Evolutionary conservation across 2,113 vertebrate genomes (phyloP).

Genomic region (Hyperopisus bebe): DNA sequence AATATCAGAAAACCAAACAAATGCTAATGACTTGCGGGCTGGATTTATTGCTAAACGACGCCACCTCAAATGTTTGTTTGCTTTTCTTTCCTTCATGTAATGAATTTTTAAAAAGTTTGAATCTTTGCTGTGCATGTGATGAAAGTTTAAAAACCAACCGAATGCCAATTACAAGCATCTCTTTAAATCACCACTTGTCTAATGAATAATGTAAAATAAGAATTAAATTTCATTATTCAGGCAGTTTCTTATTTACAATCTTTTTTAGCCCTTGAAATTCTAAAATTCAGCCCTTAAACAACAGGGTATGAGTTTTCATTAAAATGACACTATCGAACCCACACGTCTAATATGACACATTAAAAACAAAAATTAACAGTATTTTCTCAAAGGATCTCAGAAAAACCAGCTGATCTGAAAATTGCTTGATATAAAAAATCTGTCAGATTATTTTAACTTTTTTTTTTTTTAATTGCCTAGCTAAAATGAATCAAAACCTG

Average conservation of each 20-base stretch:
- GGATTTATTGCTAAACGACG: background rate
- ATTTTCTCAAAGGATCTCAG: background rate
- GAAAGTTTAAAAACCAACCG: background rate
- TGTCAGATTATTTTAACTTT: constrained; percentile 26
- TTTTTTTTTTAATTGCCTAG: constrained; percentile 28
- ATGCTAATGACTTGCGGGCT: background rate
- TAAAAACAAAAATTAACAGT: background rate
- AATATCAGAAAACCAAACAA: constrained; percentile 13
- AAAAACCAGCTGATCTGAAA: constrained; percentile 33
- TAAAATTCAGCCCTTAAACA: constrained; percentile 30
- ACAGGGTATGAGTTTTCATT: constrained; percentile 15
- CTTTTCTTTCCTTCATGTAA: background rate
- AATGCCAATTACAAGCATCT: background rate
- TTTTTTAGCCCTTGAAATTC: constrained; percentile 28
- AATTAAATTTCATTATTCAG: background rate
- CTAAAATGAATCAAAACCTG: constrained; percentile 37
- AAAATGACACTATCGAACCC: constrained; percentile 12
- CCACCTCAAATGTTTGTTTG: background rate
- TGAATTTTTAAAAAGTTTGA: background rate
- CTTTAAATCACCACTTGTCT: background rate
- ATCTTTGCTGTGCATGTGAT: background rate
- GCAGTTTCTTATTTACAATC: background rate
- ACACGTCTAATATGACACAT: background rate
- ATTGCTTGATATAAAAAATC: constrained; percentile 43
- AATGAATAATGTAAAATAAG: background rate